Evolutionary conservation across 2,797 vertebrate species (phyloP).

Genomic region (Saxicola maurus): DNA sequence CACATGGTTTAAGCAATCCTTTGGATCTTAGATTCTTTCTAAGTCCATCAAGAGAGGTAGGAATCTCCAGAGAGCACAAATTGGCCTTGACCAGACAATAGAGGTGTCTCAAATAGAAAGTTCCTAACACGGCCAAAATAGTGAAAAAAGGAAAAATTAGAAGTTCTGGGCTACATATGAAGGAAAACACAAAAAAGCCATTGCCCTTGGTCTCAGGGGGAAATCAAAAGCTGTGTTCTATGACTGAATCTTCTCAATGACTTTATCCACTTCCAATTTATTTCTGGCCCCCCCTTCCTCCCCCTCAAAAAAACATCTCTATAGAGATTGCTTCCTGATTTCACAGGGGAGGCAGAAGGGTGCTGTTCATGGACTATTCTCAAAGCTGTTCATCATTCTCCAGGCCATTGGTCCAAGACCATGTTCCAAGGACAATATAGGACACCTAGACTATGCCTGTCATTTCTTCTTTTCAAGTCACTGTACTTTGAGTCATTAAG

Average conservation of each 20-base stretch:
- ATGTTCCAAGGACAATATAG: not conserved
- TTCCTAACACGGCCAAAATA: not conserved
- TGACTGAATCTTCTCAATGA: not conserved
- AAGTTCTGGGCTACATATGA: not conserved
- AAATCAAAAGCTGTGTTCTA: not conserved
- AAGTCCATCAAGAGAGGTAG: not conserved
- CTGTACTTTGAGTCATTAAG: not conserved
- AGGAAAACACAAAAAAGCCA: not conserved
- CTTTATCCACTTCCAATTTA: not conserved
- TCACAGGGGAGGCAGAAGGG: not conserved
- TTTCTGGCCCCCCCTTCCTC: accelerated
- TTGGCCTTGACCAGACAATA: not conserved
- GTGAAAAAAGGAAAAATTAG: not conserved
- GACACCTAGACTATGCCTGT: not conserved
- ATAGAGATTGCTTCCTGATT: not conserved
- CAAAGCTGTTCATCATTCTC: slow-evolving; percentile 12
- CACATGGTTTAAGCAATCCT: not conserved
- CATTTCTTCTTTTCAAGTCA: not conserved
- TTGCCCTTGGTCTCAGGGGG: not conserved
- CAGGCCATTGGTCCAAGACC: not conserved
- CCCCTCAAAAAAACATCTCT: not conserved
- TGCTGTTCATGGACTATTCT: not conserved
- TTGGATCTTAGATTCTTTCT: not conserved
- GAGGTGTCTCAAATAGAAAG: not conserved
- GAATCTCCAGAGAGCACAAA: not conserved